A percentile compares a stretch with the other conserved stretches of the same genome.
Evolutionary conservation across 2,888 invertebrate genomes (phyloP).

Genomic region (Cataglyphis altisquamis): DNA sequence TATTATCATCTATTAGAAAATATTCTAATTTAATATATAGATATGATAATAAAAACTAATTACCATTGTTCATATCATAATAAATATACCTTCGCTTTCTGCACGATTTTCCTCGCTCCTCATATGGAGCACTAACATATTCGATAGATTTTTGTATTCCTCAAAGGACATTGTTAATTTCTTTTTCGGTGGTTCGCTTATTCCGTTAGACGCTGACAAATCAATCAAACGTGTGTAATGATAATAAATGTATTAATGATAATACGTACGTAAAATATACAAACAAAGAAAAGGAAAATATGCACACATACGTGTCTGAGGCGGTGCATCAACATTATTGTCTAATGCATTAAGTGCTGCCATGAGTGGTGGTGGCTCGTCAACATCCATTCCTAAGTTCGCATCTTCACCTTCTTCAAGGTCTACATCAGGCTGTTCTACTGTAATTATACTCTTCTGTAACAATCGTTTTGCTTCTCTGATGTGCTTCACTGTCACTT

Average conservation of each 20-base stretch:
- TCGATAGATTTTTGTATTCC: constrained; percentile 96
- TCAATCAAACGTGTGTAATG: constrained; percentile 3
- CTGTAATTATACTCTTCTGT: constrained; percentile 98
- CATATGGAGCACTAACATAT: constrained; percentile 96
- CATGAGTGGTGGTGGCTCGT: constrained; percentile 85
- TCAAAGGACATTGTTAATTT: constrained; percentile 95
- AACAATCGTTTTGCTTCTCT: constrained; percentile 96
- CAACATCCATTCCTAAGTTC: constrained; percentile 83
- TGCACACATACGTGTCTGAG: constrained; percentile 52
- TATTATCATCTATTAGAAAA: constrained; percentile 72
- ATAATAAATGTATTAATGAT: neutral
- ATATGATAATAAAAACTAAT: constrained; percentile 4
- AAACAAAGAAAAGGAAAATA: constrained; percentile 55
- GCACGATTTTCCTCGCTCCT: constrained; percentile 92
- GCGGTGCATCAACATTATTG: constrained; percentile 41
- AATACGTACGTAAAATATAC: neutral
- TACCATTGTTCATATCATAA: neutral
- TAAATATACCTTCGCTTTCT: constrained; percentile 88
- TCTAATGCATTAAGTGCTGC: constrained; percentile 76
- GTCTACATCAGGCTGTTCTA: constrained; percentile 97
- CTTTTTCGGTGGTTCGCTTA: constrained; percentile 87
- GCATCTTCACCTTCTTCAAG: constrained; percentile 61
- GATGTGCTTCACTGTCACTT: constrained; percentile 95
- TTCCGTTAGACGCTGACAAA: constrained; percentile 28
- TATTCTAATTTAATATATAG: constrained; percentile 32